Base-by-base conservation (phyloP, 2,888 invertebrate genomes). In the Eupithecia exiguata region DNA sequence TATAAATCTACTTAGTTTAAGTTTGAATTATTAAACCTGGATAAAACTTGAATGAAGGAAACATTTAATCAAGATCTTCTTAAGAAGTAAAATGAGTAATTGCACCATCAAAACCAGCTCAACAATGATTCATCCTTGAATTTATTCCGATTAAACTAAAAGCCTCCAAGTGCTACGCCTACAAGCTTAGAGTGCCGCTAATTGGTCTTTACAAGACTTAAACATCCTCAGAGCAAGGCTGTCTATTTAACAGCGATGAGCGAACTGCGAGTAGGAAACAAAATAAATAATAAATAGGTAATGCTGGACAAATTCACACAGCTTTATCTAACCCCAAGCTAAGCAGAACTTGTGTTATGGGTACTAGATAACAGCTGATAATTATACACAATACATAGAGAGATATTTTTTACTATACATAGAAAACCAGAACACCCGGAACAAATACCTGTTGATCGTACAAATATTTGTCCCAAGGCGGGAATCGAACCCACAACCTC, bases 141-240 rank as follows among this genome's bases (percentile, higher is more conserved):
- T 66, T 68, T 68, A 38, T 68, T 46, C 68, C 68, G 58, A 68
- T 68, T 68, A 36, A 53, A 68, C 68, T 68, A 36, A 68, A 68
- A 68, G 68, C 68, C 36, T 53, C 53, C 58, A 58, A 58, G 68
- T 30, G 38, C 53, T 68, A 40, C 46, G 43, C 30, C 35, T 36
- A 53, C 38, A 49, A 68, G 68, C 68, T 68, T 12, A 68, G 49
- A 68, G 36, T 53, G 68, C 18, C 25, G 53, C 58, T 61, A 69
- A 69, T 69, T 69, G 69, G 53, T 25, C 30, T 25, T 40, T 61
- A 61, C 61, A 25, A 69, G 40, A 61, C 61, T 69, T 61, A 38
- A 30, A 40, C 69, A 69, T 69, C 35, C 53, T 58, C 14, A 49
- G 46, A 68, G 49, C n/a, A 36, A 38, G 36, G 62, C 7, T 6